Evolutionary conservation across 2,797 vertebrate genomes (phyloP).

Genomic region (Propithecus perrieri): DNA sequence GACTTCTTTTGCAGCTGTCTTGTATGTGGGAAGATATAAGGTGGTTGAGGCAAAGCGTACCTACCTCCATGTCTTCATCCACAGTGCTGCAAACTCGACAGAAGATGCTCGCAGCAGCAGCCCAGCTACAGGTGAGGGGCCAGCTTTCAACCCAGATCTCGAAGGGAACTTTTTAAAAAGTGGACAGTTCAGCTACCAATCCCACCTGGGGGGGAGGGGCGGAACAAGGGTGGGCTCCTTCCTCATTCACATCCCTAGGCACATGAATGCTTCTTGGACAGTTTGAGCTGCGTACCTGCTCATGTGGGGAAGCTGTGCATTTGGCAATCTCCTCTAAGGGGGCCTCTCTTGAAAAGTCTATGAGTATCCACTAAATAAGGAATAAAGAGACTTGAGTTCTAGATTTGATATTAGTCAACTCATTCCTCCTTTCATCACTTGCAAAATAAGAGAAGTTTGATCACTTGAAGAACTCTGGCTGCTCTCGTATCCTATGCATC

Average conservation of each 20-base stretch:
- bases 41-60: conserved; percentile 95
- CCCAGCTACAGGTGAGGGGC: conserved; percentile 93
- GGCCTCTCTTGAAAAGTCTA: not conserved
- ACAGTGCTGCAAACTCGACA: conserved; percentile 94
- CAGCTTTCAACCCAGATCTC: not conserved
- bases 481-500: not conserved
- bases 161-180: not conserved
- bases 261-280: not conserved
- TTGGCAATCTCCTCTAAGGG: not conserved
- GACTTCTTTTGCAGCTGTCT: conserved; percentile 91
- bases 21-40: conserved; percentile 99
- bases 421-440: not conserved
- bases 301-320: not conserved
- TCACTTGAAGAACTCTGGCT: not conserved
- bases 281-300: not conserved
- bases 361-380: not conserved
- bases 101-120: conserved; percentile 96
- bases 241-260: not conserved
- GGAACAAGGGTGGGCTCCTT: not conserved
- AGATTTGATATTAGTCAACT: not conserved
- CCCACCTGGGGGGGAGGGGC: not conserved
- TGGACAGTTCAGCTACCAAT: not conserved
- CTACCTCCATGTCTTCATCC: conserved; percentile 94
- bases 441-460: not conserved
- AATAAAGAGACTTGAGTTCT: not conserved